Conservation (phyloP, 2,113 vertebrate species). For the Phrynosoma platyrhinos region DNA sequence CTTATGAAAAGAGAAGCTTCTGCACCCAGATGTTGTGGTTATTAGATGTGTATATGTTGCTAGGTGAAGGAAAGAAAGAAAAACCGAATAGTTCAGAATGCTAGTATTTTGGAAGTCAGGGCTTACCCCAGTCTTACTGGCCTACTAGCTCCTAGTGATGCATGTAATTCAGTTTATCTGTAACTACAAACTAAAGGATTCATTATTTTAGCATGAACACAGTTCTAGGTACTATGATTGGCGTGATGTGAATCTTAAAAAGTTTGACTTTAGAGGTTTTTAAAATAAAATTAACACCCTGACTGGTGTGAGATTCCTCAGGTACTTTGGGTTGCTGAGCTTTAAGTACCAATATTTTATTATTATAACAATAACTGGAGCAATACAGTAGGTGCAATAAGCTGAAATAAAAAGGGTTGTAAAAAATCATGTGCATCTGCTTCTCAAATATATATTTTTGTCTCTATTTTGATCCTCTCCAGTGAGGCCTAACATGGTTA, state of each 20-base stretch:
- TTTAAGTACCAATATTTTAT: conserved; percentile 32
- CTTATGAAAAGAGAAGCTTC: neutral
- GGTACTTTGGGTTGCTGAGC: conserved; percentile 11
- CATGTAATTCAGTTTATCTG: conserved; percentile 43
- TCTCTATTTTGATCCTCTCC: neutral
- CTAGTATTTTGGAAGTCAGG: conserved; percentile 19
- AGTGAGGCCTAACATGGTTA: conserved; percentile 14
- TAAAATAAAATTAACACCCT: conserved; percentile 52
- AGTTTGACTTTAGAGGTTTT: neutral
- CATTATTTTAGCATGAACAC: conserved; percentile 13
- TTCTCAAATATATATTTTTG: conserved; percentile 11
- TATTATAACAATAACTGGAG: conserved; percentile 52
- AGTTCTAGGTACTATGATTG: conserved; percentile 14
- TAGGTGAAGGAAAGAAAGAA: neutral
- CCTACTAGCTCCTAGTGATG: conserved; percentile 5
- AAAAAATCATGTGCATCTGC: conserved; percentile 27
- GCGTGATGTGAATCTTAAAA: conserved; percentile 36
- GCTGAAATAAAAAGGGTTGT: neutral
- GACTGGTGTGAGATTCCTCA: conserved; percentile 41
- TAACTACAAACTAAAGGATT: conserved; percentile 46
- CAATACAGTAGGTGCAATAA: conserved; percentile 14
- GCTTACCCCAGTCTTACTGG: neutral
- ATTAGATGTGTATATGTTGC: neutral
- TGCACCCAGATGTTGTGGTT: neutral
- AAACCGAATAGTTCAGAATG: neutral